Conservation (phyloP, 2,888 invertebrate species). For the Phalera bucephala region DNA sequence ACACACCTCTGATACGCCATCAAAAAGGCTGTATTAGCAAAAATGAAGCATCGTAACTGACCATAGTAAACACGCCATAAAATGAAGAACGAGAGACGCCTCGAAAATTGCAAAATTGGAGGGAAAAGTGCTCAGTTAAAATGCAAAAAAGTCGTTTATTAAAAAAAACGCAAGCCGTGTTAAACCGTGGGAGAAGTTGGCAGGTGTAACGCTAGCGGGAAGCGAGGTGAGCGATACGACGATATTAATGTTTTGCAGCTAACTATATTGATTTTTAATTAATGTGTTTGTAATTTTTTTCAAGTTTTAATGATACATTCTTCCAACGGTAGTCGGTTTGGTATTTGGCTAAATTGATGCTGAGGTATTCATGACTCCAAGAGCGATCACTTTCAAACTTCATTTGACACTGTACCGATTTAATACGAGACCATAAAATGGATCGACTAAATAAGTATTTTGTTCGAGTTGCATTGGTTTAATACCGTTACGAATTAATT, state of each 20-base stretch:
- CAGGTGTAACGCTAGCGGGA: conserved; percentile 61
- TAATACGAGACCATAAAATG: too few species aligned
- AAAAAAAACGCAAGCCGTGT: conserved; percentile 52
- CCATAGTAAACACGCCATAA: conserved; percentile 37
- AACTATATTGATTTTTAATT: conserved; percentile 73
- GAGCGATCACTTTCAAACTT: too few species aligned
- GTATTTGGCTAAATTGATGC: neutral
- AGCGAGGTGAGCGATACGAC: conserved; percentile 40
- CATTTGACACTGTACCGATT: too few species aligned
- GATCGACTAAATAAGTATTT: too few species aligned
- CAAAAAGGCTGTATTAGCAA: conserved; percentile 5
- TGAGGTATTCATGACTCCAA: too few species aligned
- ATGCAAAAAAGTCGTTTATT: conserved; percentile 56
- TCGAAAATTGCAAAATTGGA: conserved; percentile 70
- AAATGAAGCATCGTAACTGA: conserved; percentile 22
- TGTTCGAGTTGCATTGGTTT: too few species aligned
- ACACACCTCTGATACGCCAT: neutral
- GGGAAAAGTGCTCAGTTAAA: conserved; percentile 72
- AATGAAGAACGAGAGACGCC: conserved; percentile 50
- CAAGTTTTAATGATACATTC: conserved; percentile 9
- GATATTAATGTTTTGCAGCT: conserved; percentile 40
- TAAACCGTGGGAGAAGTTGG: conserved; percentile 74
- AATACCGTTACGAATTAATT: too few species aligned
- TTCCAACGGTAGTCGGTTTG: neutral
- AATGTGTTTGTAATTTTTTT: conserved; percentile 42